These are phyloP conservation scores for Drosophila phalerata DNA, from an alignment of 2,888 invertebrate species.

Conservation along the genomic window DNA sequence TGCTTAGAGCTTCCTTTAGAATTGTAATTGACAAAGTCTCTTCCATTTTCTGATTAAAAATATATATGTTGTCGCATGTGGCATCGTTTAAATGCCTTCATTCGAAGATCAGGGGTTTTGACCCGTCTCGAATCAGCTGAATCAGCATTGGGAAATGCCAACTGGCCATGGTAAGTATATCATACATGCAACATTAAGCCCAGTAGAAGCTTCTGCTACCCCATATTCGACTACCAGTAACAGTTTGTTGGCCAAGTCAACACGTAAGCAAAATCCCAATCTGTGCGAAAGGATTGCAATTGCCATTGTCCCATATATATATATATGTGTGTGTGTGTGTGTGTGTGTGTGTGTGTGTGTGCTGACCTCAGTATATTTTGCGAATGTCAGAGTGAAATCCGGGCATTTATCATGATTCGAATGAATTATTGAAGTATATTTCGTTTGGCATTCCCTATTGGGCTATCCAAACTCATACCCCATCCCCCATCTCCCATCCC, in stretches of 20 bases:
- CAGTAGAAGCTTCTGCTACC: slow-evolving; percentile 18
- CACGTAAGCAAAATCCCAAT: slow-evolving; percentile 62
- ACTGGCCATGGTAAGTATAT: slow-evolving; percentile 49
- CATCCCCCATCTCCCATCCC: neutral
- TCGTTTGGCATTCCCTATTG: slow-evolving; percentile 60
- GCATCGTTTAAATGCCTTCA: slow-evolving; percentile 25
- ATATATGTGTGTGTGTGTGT: slow-evolving; percentile 26
- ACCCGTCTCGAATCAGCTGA: slow-evolving; percentile 36
- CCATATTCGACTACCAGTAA: slow-evolving; percentile 10
- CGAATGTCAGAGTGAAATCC: slow-evolving; percentile 63
- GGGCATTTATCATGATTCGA: slow-evolving; percentile 70
- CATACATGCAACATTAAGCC: slow-evolving; percentile 63
- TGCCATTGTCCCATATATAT: slow-evolving; percentile 8
- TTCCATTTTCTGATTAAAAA: slow-evolving; percentile 21
- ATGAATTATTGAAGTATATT: slow-evolving; percentile 70
- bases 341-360: slow-evolving; percentile 23
- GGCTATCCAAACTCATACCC: slow-evolving; percentile 38
- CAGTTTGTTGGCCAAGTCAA: slow-evolving; percentile 53
- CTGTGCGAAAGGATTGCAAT: slow-evolving; percentile 55
- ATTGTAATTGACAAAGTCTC: neutral
- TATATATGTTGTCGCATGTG: slow-evolving; percentile 9
- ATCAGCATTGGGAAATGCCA: slow-evolving; percentile 42
- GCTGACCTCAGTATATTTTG: slow-evolving; percentile 71
- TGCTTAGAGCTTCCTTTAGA: neutral
- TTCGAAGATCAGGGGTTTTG: slow-evolving; percentile 23